These are phyloP conservation scores for Synanthedon vespiformis DNA, from an alignment of 2,888 invertebrate genomes.

Conservation along the genomic window DNA sequence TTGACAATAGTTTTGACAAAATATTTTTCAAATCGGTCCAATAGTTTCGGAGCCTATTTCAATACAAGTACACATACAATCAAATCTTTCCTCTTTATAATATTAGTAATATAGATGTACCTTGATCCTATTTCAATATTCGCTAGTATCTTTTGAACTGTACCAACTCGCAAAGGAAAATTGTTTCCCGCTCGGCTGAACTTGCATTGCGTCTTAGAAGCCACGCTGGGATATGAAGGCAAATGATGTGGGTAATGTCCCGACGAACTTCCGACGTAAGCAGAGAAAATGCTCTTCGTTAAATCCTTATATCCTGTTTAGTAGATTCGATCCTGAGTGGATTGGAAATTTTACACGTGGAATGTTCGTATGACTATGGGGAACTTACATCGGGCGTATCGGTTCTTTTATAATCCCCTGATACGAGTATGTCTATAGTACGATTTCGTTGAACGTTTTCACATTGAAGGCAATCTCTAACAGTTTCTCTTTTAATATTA, in stretches of 20 bases:
- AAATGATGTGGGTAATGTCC: constrained; percentile 16
- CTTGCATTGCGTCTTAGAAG: constrained; percentile 18
- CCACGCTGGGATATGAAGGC: constrained; percentile 16
- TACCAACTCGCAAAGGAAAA: constrained; percentile 13
- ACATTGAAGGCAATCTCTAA: no score
- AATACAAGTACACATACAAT: no score
- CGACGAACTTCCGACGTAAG: constrained; percentile 3
- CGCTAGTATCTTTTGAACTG: background rate
- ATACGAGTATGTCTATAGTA: background rate
- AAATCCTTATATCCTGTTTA: background rate
- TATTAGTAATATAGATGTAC: no score
- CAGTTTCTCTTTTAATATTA: no score
- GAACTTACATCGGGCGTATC: no score
- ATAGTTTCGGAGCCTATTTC: no score
- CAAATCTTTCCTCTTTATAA: no score
- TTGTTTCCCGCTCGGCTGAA: constrained; percentile 18
- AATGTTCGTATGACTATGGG: background rate
- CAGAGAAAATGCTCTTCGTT: background rate
- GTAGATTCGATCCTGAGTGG: background rate
- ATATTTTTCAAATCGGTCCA: no score
- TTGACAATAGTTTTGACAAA: no score
- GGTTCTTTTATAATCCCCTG: background rate
- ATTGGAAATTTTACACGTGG: background rate
- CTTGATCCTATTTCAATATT: background rate
- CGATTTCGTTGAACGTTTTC: no score